These are phyloP conservation scores for Phytoseiulus persimilis DNA, from an alignment of 2,888 invertebrate genomes.

Conservation along the genomic window DNA sequence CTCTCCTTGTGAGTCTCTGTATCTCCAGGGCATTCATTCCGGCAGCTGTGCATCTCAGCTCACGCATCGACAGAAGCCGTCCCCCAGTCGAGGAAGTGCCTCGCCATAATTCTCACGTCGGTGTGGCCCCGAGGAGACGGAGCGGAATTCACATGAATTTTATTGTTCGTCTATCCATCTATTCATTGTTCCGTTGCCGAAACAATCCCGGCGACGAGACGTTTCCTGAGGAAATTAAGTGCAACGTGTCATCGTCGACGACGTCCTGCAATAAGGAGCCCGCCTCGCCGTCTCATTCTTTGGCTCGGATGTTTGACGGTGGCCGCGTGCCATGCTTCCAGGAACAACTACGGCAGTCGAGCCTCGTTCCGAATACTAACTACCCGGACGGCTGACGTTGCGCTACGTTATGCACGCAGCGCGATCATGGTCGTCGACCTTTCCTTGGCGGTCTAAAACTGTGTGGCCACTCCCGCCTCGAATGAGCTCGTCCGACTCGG, in stretches of 20 bases:
- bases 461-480: not conserved
- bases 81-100: not conserved
- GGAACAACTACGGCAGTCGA: not conserved
- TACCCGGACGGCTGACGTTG: not conserved
- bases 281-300: not conserved
- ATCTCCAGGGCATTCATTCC: not conserved
- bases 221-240: not conserved
- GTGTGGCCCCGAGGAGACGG: not conserved
- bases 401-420: not conserved
- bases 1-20: not conserved
- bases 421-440: not conserved
- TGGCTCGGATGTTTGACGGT: not conserved
- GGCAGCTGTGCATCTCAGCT: not conserved
- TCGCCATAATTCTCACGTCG: not conserved
- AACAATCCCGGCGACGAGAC: not conserved
- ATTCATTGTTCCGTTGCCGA: not conserved
- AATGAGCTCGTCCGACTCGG: not conserved
- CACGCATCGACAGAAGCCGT: not conserved
- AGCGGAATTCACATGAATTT: not conserved
- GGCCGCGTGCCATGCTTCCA: not conserved
- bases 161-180: not conserved
- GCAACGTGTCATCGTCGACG: not conserved
- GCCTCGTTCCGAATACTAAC: not conserved
- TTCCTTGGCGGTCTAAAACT: not conserved
- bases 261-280: not conserved